A percentile compares a stretch with the other conserved stretches of the same genome.
These are phyloP conservation scores for Calonectris borealis DNA, from an alignment of 2,113 vertebrate species.

Conservation along the genomic window DNA sequence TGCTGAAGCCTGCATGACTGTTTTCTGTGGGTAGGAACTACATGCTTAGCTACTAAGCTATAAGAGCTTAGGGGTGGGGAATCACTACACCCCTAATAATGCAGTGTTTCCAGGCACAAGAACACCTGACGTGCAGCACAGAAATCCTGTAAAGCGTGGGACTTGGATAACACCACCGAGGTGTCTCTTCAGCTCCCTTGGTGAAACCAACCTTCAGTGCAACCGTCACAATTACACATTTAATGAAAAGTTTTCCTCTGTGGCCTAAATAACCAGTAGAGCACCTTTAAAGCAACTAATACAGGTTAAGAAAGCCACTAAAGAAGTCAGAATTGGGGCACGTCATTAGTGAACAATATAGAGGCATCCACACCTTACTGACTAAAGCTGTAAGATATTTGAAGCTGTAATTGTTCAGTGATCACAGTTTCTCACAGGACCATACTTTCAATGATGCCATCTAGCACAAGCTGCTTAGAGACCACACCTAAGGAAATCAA, in stretches of 20 bases:
- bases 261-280: neutral
- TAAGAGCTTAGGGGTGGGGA: neutral
- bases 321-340: neutral
- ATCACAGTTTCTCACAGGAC: neutral
- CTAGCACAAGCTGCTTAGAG: neutral
- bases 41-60: neutral
- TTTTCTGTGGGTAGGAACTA: neutral
- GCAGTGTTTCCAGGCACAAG: neutral
- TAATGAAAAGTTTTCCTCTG: neutral
- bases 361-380: neutral
- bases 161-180: rapidly evolving
- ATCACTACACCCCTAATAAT: neutral
- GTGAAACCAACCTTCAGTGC: neutral
- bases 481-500: slow-evolving; percentile 26
- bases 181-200: neutral
- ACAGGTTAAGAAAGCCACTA: neutral
- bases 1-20: neutral
- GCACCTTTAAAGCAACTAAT: neutral
- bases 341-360: rapidly evolving
- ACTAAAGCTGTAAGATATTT: neutral
- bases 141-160: neutral
- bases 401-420: neutral
- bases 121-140: neutral
- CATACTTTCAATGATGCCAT: neutral
- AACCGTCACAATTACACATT: neutral